phyloP scores from a whole-genome alignment of 2,888 invertebrate species.

The Campoplex nolae region DNA sequence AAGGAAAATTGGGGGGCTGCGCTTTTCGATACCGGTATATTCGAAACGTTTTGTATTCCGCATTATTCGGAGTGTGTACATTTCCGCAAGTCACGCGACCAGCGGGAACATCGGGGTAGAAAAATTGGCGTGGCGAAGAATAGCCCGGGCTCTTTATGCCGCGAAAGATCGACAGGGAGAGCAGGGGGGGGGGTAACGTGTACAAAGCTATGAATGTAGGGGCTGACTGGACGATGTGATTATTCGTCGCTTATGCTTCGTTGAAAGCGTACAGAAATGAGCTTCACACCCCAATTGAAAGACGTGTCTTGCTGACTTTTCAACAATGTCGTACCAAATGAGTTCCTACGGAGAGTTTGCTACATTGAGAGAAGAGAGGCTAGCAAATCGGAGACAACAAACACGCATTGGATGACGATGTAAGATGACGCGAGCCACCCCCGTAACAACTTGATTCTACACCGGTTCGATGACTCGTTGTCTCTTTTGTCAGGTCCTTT shows the following conservation, averaged over 20 bases:
- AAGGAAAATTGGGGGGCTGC: not conserved
- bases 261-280: conserved; percentile 49
- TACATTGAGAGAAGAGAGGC: not conserved
- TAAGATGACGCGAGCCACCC: conserved; percentile 6
- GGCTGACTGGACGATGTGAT: conserved; percentile 20
- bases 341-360: conserved; percentile 68
- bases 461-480: conserved; percentile 10
- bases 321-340: conserved; percentile 74
- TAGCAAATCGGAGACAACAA: conserved; percentile 18
- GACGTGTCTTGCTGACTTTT: conserved; percentile 53
- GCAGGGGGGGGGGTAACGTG: not conserved
- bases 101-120: conserved; percentile 50
- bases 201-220: not conserved
- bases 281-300: conserved; percentile 69
- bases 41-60: conserved; percentile 5
- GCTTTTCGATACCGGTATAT: not conserved
- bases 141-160: conserved; percentile 53
- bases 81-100: conserved; percentile 77
- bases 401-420: conserved; percentile 2
- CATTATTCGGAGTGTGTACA: conserved; percentile 45
- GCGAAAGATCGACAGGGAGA: not conserved
- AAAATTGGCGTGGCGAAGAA: conserved; percentile 71
- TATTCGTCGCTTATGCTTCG: conserved; percentile 45
- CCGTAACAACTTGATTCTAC: not conserved
- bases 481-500: not conserved